Evolutionary conservation across 2,113 vertebrate species (phyloP).

Genomic region (Fregata magnificens): DNA sequence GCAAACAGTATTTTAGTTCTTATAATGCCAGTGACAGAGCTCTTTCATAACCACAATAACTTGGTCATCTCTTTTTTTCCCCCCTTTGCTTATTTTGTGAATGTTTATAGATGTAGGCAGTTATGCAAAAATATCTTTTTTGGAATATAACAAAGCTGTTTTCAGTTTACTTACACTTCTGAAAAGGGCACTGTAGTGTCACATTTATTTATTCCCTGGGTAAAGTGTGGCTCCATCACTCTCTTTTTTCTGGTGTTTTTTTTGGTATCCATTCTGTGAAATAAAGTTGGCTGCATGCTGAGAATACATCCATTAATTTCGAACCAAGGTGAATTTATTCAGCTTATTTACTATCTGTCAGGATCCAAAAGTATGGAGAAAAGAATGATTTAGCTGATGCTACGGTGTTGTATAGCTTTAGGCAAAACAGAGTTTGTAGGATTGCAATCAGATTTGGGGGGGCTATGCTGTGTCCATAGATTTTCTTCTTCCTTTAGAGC

Average conservation of each 20-base stretch:
- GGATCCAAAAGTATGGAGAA: background rate
- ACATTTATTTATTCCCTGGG: conserved; percentile 1
- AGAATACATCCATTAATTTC: background rate
- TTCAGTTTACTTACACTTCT: background rate
- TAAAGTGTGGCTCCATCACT: background rate
- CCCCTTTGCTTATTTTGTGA: background rate
- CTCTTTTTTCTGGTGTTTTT: background rate
- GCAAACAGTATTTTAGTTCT: background rate
- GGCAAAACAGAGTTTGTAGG: background rate
- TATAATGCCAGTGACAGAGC: background rate
- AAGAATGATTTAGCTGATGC: background rate
- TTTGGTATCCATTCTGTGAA: background rate
- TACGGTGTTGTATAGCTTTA: background rate
- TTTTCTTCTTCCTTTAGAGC: background rate
- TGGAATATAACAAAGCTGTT: background rate
- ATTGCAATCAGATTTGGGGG: background rate
- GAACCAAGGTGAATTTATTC: background rate
- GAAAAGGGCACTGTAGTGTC: background rate
- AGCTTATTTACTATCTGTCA: background rate
- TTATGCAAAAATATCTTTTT: background rate
- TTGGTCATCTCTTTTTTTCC: background rate
- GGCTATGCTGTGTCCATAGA: background rate
- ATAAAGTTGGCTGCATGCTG: background rate
- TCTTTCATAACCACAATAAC: conserved; percentile 2
- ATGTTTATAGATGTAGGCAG: background rate